Base-by-base conservation (phyloP, 2,888 invertebrate genomes). In the Orchesellides sinensis region DNA sequence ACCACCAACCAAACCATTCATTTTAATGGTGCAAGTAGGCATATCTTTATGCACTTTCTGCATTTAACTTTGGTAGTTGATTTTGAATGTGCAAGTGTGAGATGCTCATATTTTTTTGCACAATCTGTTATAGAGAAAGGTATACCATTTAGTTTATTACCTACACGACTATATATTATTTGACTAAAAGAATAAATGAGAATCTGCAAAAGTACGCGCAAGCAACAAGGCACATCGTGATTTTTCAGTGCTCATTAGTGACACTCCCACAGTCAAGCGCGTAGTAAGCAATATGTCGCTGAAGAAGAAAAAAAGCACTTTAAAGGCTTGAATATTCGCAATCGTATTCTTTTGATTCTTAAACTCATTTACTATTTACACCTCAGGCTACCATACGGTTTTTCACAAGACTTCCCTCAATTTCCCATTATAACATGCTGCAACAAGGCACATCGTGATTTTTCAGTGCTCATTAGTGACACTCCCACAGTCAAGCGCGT, bases 381-480 rank as follows among this genome's bases (percentile, higher is more conserved):
- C 78, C 78, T 69, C 45, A 78, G 69, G 78, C 69, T 32, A 10
- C 54, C 12, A 25, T 59, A n/a, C 8, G 2, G 23, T 25, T 35
- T 21, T 66, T 52, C 19, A 63, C 21, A 65, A 54, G 56, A 25
- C 6, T 19, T 75, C 29, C n/a, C 35, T 17, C 23, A 21, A 32
- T 73, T 27, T 45, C 23, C 56, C 70, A 72, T 29, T 45, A 47
- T 47, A 2, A 23, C 40, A 40, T 25, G 54, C 54, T 54, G 54
- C 6, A 54, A 23, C 21, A 25, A 29, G 32, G 32, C 27, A 8
- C 27, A 29, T 47, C 49, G 17, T 66, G 49, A 27, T 45, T 78
- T 75, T 69, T 69, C 78, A 69, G 68, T 69, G 52, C 69, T 78
- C 78, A 78, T 78, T 78, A 78, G 78, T 27, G 78, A 78, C 78